These are phyloP conservation scores for Uloborus plumipes DNA, from an alignment of 2,888 invertebrate genomes.

Conservation along the genomic window DNA sequence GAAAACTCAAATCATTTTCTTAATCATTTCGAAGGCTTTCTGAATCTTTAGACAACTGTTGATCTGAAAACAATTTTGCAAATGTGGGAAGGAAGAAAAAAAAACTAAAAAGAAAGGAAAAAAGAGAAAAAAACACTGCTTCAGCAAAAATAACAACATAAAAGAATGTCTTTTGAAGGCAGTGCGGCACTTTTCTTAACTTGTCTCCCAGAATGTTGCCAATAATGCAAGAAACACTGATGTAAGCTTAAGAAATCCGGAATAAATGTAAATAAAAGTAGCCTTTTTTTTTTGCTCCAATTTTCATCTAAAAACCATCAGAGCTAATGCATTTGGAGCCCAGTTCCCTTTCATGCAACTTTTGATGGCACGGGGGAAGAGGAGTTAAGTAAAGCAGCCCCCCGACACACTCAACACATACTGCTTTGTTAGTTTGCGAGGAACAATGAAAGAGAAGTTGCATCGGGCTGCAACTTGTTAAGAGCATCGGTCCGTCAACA, in stretches of 20 bases:
- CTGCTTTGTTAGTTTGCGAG: slow-evolving; percentile 39
- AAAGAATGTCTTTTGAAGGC: too few relatives aligned
- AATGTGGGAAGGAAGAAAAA: too few relatives aligned
- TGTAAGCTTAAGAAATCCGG: slow-evolving; percentile 35
- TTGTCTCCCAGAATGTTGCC: too few relatives aligned
- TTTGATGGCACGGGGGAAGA: too few relatives aligned
- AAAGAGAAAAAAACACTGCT: too few relatives aligned
- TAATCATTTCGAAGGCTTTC: too few relatives aligned
- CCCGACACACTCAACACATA: slow-evolving; percentile 41
- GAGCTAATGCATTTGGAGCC: slow-evolving; percentile 49
- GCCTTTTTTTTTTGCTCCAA: slow-evolving; percentile 39
- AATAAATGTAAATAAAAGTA: slow-evolving; percentile 52
- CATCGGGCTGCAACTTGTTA: slow-evolving; percentile 52
- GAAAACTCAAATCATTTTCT: too few relatives aligned
- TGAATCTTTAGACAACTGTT: too few relatives aligned
- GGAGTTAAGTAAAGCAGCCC: slow-evolving; percentile 15
- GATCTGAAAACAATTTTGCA: too few relatives aligned
- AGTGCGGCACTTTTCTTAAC: too few relatives aligned
- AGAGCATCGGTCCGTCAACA: slow-evolving; percentile 54
- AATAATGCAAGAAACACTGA: slow-evolving; percentile 18
- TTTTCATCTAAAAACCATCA: slow-evolving; percentile 48
- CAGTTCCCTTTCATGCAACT: not conserved
- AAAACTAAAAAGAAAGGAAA: too few relatives aligned
- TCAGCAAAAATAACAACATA: too few relatives aligned
- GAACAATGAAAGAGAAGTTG: slow-evolving; percentile 57